phyloP scores from a whole-genome alignment of 2,888 invertebrate genomes.

The Diploptera punctata region DNA sequence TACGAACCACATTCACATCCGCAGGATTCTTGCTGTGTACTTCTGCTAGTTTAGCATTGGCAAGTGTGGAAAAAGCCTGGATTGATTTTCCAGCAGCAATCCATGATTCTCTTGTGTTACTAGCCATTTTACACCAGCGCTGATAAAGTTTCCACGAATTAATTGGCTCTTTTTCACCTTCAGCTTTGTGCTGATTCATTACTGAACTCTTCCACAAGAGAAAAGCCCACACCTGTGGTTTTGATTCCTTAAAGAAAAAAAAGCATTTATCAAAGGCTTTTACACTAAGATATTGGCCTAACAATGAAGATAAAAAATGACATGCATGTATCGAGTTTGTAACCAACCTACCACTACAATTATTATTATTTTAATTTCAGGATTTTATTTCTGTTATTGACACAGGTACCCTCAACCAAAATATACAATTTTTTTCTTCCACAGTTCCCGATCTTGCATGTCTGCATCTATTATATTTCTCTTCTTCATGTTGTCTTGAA shows the following conservation, averaged over 20 bases:
- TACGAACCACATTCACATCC: background rate
- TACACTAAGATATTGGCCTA: too few relatives aligned
- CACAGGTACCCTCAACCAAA: too few relatives aligned
- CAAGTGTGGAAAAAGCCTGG: conserved; percentile 71
- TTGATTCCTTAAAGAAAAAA: conserved; percentile 65
- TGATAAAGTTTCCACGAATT: conserved; percentile 84
- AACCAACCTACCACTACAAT: too few relatives aligned
- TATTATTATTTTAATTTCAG: too few relatives aligned
- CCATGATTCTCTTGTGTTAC: conserved; percentile 77
- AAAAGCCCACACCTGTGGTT: conserved; percentile 87
- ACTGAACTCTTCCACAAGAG: conserved; percentile 76
- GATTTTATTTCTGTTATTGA: too few relatives aligned
- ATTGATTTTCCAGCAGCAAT: conserved; percentile 79
- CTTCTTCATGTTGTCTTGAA: too few relatives aligned
- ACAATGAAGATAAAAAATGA: too few relatives aligned
- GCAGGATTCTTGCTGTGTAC: conserved; percentile 7
- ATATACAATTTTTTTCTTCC: too few relatives aligned
- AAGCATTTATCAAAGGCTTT: too few relatives aligned
- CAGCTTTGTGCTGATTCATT: conserved; percentile 52
- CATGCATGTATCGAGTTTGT: too few relatives aligned
- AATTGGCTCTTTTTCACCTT: conserved; percentile 50
- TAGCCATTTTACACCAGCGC: conserved; percentile 82
- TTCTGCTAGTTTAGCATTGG: conserved; percentile 65
- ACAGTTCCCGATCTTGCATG: too few relatives aligned
- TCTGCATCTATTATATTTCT: too few relatives aligned